These are phyloP conservation scores for Mus spretus DNA, from an alignment of 2,797 vertebrate species.

Conservation along the genomic window DNA sequence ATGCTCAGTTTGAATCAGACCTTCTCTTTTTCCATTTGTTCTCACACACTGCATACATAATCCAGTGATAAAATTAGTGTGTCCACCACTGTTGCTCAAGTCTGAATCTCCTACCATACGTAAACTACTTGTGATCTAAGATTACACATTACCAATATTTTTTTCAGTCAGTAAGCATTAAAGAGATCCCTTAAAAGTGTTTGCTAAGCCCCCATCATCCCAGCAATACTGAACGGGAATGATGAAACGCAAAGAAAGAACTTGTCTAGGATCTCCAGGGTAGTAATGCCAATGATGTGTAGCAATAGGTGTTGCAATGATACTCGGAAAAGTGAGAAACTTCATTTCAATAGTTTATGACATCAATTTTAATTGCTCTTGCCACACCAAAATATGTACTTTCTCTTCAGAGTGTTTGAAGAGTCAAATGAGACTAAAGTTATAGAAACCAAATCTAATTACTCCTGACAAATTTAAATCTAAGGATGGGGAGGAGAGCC, in stretches of 20 bases:
- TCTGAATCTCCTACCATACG: not conserved
- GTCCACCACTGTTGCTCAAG: not conserved
- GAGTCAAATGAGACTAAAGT: conserved; percentile 51
- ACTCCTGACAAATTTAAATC: not conserved
- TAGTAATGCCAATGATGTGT: not conserved
- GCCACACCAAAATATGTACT: not conserved
- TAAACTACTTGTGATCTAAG: not conserved
- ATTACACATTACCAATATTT: conserved; percentile 24
- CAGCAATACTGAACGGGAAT: conserved; percentile 6
- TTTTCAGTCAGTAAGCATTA: not conserved
- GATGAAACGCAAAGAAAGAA: not conserved
- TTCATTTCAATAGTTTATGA: not conserved
- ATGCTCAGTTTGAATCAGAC: not conserved
- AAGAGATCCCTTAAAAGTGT: not conserved
- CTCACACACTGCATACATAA: not conserved
- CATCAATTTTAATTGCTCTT: not conserved
- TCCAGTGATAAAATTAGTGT: not conserved
- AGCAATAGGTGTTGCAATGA: not conserved
- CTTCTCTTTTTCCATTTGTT: not conserved
- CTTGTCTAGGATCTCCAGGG: not conserved
- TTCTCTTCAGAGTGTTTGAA: conserved; percentile 26
- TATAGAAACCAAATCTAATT: not conserved
- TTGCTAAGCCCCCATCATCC: not conserved
- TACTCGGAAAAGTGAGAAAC: not conserved
- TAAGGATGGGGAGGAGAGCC: not conserved